A percentile compares a stretch with the other conserved stretches of the same genome.
Conservation (phyloP, 2,888 invertebrate genomes). For the Apotomis betuletana region DNA sequence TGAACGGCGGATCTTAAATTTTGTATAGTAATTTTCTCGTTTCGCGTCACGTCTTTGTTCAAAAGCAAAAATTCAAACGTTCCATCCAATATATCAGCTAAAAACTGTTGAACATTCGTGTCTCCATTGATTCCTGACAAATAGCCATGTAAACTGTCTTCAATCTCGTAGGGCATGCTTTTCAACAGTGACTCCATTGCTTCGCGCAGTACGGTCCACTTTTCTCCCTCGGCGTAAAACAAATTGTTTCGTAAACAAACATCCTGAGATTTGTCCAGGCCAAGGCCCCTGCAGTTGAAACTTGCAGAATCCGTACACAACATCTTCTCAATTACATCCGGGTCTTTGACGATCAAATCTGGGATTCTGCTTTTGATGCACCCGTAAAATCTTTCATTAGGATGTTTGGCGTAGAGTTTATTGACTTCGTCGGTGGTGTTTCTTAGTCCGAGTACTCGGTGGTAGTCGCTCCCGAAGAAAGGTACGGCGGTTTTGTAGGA, state of each 20-base stretch:
- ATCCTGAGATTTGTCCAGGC: constrained; percentile 80
- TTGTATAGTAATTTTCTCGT: constrained; percentile 58
- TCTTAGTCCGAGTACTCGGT: constrained; percentile 66
- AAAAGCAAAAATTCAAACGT: constrained; percentile 74
- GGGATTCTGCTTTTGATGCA: constrained; percentile 75
- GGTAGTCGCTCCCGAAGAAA: constrained; percentile 74
- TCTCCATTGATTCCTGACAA: constrained; percentile 80
- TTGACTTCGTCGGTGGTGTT: constrained; percentile 71
- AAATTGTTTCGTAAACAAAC: constrained; percentile 82
- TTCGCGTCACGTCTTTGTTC: constrained; percentile 55
- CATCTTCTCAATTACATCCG: constrained; percentile 72
- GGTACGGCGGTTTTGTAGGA: constrained; percentile 70
- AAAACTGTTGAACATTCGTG: constrained; percentile 76
- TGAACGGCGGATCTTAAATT: constrained; percentile 61
- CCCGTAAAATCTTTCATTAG: constrained; percentile 70
- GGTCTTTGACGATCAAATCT: constrained; percentile 75
- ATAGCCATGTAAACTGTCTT: constrained; percentile 74
- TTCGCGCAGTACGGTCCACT: constrained; percentile 72
- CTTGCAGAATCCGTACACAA: constrained; percentile 76
- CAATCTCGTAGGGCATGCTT: constrained; percentile 60
- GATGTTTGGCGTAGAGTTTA: constrained; percentile 61
- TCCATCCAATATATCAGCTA: constrained; percentile 77
- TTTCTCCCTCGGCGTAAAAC: constrained; percentile 78
- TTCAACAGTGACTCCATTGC: constrained; percentile 70
- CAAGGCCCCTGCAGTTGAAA: constrained; percentile 79